Evolutionary conservation across 2,888 invertebrate genomes (phyloP), one percentile per base, ranked within the genome.

Genomic region (Drosophila dives): DNA sequence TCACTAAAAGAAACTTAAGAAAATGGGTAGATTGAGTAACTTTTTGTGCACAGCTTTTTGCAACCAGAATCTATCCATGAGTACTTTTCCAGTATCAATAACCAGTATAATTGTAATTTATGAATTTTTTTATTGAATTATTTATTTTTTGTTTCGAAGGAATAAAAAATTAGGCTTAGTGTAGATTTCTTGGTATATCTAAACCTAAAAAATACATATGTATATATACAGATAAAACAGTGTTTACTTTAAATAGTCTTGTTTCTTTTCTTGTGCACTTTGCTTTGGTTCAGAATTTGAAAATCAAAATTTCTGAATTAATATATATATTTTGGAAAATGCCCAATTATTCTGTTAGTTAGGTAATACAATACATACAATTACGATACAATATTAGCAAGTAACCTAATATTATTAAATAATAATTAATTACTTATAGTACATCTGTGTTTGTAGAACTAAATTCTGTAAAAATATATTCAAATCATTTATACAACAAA

Each of bases 201-300:
- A 77, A 78, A 74, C 65, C 72, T 79, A 79, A 72, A 72, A 80
- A 74, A 75, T 78, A 79, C 67, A 72, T 75, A 75, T 71, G 65
- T 80, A 81, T 80, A 74, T 80, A 74, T 80, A 81, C 72, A 76
- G 81, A 81, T 77, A 80, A 80, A 74, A 76, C 67, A 80, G 77
- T 80, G 77, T 73, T 80, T 81, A 72, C 65, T 63, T 77, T 80
- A 77, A 80, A 80, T 63, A 80, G 80, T 80, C 80, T 80, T 80
- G 67, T 58, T 79, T 80, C 73, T 70, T 77, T 81, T 81, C 66
- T 80, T 81, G 80, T 80, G 80, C 80, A 77, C 72, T 69, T 81
- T 80, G 68, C 62, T 45, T 45, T 72, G 64, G 66, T 77, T 77
- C 73, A 80, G 81, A 69, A 72, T 76, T 73, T 70, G 32, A 32